Conservation (phyloP, 2,888 invertebrate genomes). For the Axea sp. region DNA sequence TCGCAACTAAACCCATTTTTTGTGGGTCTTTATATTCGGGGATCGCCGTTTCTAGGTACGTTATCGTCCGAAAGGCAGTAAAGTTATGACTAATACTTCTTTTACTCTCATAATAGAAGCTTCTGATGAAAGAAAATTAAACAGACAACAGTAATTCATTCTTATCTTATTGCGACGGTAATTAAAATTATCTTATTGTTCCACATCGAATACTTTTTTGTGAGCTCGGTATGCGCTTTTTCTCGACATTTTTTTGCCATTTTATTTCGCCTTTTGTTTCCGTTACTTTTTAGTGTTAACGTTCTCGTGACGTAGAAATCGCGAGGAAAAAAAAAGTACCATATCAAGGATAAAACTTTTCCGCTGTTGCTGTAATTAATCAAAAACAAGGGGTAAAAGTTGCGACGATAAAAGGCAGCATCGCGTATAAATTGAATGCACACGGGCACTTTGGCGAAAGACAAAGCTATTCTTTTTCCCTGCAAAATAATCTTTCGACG, state of each 20-base stretch:
- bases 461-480: constrained; percentile 11
- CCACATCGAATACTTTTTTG: constrained; percentile 46
- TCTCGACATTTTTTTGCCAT: constrained; percentile 21
- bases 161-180: constrained; percentile 61
- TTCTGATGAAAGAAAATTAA: constrained; percentile 59
- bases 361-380: constrained; percentile 54
- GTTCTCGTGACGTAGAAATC: constrained; percentile 41
- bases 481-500: constrained; percentile 11
- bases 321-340: constrained; percentile 40
- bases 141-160: constrained; percentile 57
- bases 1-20: constrained; percentile 15
- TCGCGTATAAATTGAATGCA: constrained; percentile 51
- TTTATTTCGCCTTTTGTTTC: constrained; percentile 34
- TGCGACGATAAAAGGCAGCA: constrained; percentile 43
- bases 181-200: constrained; percentile 64
- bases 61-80: constrained; percentile 27
- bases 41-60: constrained; percentile 16
- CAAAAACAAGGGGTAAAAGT: constrained; percentile 53
- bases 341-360: constrained; percentile 61
- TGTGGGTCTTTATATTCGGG: constrained; percentile 11
- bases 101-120: constrained; percentile 34
- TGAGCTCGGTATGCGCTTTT: constrained; percentile 21
- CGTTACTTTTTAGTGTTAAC: constrained; percentile 38
- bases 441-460: constrained; percentile 10
- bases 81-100: constrained; percentile 57